A percentile compares a stretch with the other conserved stretches of the same genome.
Conservation (phyloP, 2,113 vertebrate genomes). For the Dromaius novaehollandiae region DNA sequence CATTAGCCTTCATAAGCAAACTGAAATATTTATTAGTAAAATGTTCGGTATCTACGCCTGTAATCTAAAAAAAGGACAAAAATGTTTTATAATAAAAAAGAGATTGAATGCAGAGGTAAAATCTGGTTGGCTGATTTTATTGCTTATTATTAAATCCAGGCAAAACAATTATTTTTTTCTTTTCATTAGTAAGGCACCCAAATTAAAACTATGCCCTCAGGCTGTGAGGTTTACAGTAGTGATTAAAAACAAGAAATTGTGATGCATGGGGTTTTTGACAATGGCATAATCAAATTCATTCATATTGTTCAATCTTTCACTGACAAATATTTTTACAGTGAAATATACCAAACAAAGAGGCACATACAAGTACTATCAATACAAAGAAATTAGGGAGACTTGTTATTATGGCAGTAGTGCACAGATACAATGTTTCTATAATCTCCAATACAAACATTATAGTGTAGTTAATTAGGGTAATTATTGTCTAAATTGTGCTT, state of each 20-base stretch:
- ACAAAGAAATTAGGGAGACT: conserved; percentile 77
- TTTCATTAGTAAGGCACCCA: conserved; percentile 96
- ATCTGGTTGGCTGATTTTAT: conserved; percentile 97
- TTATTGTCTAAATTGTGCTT: conserved; percentile 83
- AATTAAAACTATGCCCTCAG: conserved; percentile 96
- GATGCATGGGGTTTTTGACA: conserved; percentile 95
- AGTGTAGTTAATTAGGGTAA: conserved; percentile 83
- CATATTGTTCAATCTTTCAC: conserved; percentile 92
- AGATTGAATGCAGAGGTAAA: conserved; percentile 90
- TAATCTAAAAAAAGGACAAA: conserved; percentile 86
- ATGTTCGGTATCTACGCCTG: conserved; percentile 84
- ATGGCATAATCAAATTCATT: conserved; percentile 98
- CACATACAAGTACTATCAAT: conserved; percentile 78
- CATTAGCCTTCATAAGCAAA: conserved; percentile 91
- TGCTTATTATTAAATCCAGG: conserved; percentile 99
- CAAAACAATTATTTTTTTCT: conserved; percentile 96
- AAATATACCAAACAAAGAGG: conserved; percentile 85
- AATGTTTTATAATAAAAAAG: conserved; percentile 91
- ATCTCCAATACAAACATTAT: conserved; percentile 80
- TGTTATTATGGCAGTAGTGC: conserved; percentile 76
- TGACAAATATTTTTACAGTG: conserved; percentile 89
- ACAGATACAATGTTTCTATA: conserved; percentile 75
- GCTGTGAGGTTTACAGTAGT: conserved; percentile 92
- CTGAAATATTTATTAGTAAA: conserved; percentile 96
- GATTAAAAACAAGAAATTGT: conserved; percentile 99